Evolutionary conservation across 2,113 vertebrate genomes (phyloP), one percentile per base, ranked within the genome.

Genomic region (Colaptes auratus): DNA sequence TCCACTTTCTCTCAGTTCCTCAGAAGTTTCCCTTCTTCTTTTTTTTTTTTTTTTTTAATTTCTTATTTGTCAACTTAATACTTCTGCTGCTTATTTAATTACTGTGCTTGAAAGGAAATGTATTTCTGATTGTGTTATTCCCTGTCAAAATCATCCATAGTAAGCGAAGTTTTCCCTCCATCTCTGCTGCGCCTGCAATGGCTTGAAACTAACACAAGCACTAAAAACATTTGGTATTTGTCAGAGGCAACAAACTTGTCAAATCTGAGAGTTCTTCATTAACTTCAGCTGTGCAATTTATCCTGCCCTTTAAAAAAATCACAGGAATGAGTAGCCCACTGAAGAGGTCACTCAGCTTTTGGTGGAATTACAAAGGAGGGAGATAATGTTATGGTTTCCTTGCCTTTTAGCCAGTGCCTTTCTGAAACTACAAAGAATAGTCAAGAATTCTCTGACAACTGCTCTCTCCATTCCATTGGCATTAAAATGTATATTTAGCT

Each of bases 181-280:
- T 66, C 75, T 91, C 92, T 96, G 83, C 74, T 94, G 86, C 55
- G 92, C 94, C 91, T 96, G 86, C 75, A 98, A 97, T 96, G 95
- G 92, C 95, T 97, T 72, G 8, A 97, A 97, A 97, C 93, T 95
- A 96, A 89, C 96, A 91, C 89, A 95, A 97, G 95, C 44, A 65
- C 77, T 86, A 94, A 65, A 97, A 97, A 95, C 61, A 88, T 88
- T 94, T 94, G 66, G 56, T 82, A 85, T 78, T 91, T 98, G 92
- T 97, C 94, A 97, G 94, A 97, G 90, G 87, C 97, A 97, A 97
- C 72, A 96, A 84, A 97, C 94, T 87, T 92, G 82, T 96, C 92
- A 96, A 88, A 91, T 96, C 95, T 96, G 86, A 61, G 84, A 76
- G 76, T 86, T 96, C 74, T 96, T 96, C 95, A 95, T 97, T 97